Conservation (phyloP, 2,113 vertebrate species). For the Sphyrna mokarran region DNA sequence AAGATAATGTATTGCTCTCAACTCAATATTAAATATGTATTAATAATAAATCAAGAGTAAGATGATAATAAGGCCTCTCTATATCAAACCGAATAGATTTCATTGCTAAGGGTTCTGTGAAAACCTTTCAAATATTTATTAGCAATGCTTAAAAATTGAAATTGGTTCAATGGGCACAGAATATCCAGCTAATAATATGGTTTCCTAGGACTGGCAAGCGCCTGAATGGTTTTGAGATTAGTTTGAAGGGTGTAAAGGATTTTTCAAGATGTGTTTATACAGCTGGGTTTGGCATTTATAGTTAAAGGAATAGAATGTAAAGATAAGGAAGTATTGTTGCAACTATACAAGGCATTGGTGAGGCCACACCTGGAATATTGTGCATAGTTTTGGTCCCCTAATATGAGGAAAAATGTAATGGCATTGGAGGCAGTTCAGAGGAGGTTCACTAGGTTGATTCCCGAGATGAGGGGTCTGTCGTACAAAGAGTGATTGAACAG, state of each 20-base stretch:
- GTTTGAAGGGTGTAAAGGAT: background rate
- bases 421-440: too few relatives aligned
- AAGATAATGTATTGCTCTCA: background rate
- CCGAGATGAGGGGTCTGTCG: too few relatives aligned
- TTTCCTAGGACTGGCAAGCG: background rate
- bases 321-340: too few relatives aligned
- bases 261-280: too few relatives aligned
- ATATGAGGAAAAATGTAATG: too few relatives aligned
- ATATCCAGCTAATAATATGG: background rate
- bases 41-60: background rate
- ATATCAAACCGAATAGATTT: background rate
- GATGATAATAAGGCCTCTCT: background rate
- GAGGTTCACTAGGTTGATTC: too few relatives aligned
- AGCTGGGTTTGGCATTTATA: too few relatives aligned
- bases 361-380: too few relatives aligned
- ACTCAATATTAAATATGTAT: conserved; percentile 1
- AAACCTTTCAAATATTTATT: background rate
- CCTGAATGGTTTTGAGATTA: background rate
- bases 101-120: background rate
- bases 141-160: background rate
- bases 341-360: too few relatives aligned
- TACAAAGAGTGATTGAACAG: too few relatives aligned
- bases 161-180: background rate
- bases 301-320: too few relatives aligned
- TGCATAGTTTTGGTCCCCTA: too few relatives aligned